These are phyloP conservation scores for Mastomys coucha DNA, from an alignment of 2,113 vertebrate genomes.

Conservation along the genomic window DNA sequence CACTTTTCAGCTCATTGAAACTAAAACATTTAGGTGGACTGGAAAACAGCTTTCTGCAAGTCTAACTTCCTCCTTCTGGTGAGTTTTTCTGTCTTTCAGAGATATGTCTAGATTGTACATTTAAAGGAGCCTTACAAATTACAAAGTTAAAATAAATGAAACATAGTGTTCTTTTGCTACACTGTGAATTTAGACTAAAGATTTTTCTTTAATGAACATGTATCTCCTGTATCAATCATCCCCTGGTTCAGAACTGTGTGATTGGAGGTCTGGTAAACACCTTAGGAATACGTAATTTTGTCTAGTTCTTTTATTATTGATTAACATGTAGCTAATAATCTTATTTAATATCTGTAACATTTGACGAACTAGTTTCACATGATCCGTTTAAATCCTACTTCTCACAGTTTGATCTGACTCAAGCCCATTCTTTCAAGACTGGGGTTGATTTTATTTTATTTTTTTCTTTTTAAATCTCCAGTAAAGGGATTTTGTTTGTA, in stretches of 20 bases:
- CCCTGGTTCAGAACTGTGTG: neutral
- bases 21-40: neutral
- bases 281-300: conserved; percentile 1
- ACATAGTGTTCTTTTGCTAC: neutral
- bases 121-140: neutral
- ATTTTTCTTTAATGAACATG: neutral
- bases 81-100: neutral
- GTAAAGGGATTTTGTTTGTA: conserved; percentile 72
- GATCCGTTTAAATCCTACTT: neutral
- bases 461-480: neutral
- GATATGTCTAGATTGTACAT: neutral
- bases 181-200: neutral
- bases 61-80: neutral
- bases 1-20: neutral
- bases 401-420: neutral
- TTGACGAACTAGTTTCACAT: neutral
- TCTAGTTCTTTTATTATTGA: neutral
- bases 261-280: neutral
- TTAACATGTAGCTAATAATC: neutral
- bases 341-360: neutral
- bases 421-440: conserved; percentile 14
- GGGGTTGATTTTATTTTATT: neutral
- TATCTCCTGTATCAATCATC: neutral
- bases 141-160: neutral
- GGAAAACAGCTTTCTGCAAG: neutral